Evolutionary conservation across 2,113 vertebrate species (phyloP), one percentile per base, ranked within the genome.

Genomic region (Columbina picui): DNA sequence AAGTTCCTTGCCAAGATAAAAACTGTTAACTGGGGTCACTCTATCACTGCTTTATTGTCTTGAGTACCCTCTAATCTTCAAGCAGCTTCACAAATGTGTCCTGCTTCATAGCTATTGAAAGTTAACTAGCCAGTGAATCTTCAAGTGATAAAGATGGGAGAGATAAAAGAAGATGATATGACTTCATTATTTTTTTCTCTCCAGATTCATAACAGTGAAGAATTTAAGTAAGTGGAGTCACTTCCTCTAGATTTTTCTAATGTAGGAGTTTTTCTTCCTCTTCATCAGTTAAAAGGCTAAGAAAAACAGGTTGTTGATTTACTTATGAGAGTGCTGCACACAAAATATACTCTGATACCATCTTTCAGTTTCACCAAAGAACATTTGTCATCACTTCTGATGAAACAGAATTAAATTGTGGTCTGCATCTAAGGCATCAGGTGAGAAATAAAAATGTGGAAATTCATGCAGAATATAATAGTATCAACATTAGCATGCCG

Each of bases 381-480:
- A 92, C 73, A 92, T 89, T 96, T 87, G 90, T 94, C 93, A 96
- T 82, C 43, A 71, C 76, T 87, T 94, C 88, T 76, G 92, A 84
- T 79, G 56, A 83, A 91, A 94, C 7, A 30, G 69, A 90, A 95
- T 86, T 86, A 90, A 94, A 91, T 65, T 90, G 52, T 89, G 69
- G 76, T 69, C 71, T 93, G 80, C 53, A 84, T 53, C 52, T 49
- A 84, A 84, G 60, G 53, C 56, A 89, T 50, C 3, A 2, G 45
- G 1, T 84, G 80, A 96, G 65, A 87, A 92, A 90, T 73, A 93
- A 84, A 92, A 95, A 78, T 22, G 79, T 78, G 56, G 76, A 92
- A 84, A 96, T 81, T 63, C 60, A 89, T 78, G 88, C 76, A 93
- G 68, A 86, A 94, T 70, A 80, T 49, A 77, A 52, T 45, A 81